Evolutionary conservation across 2,888 invertebrate genomes (phyloP).

Genomic region (Heliothis peltigera): DNA sequence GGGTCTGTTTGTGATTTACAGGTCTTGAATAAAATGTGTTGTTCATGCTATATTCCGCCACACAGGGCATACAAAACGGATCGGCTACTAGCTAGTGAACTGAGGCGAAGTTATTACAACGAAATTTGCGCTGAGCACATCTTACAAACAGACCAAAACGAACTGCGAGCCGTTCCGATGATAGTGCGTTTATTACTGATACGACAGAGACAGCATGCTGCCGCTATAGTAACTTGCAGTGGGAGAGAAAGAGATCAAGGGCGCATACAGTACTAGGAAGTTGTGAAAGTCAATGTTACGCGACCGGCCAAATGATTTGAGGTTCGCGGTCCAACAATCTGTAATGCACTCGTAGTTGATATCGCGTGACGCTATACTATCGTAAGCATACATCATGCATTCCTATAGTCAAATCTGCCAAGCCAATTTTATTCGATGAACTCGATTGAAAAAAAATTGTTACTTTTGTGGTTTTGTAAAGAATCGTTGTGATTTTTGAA

Average conservation of each 20-base stretch:
- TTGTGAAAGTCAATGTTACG: conserved; percentile 63
- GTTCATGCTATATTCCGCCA: too few relatives aligned
- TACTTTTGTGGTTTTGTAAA: neutral
- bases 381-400: too few relatives aligned
- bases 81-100: conserved; percentile 16
- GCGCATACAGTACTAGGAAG: conserved; percentile 39
- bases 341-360: too few relatives aligned
- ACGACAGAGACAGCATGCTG: conserved; percentile 38
- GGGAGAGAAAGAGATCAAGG: conserved; percentile 33
- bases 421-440: too few relatives aligned
- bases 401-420: too few relatives aligned
- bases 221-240: conserved; percentile 16
- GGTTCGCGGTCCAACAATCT: conserved; percentile 17
- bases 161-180: conserved; percentile 54
- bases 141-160: conserved; percentile 51
- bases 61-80: too few relatives aligned
- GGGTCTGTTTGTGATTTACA: too few relatives aligned
- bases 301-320: conserved; percentile 39
- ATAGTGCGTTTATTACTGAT: conserved; percentile 54
- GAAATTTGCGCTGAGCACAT: conserved; percentile 45
- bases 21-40: too few relatives aligned
- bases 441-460: too few relatives aligned
- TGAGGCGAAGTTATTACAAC: conserved; percentile 13
- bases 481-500: neutral
- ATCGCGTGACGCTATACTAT: too few relatives aligned